Evolutionary conservation across 2,113 vertebrate species (phyloP), one percentile per base, ranked within the genome.

Genomic region (Coryphaenoides rupestris): DNA sequence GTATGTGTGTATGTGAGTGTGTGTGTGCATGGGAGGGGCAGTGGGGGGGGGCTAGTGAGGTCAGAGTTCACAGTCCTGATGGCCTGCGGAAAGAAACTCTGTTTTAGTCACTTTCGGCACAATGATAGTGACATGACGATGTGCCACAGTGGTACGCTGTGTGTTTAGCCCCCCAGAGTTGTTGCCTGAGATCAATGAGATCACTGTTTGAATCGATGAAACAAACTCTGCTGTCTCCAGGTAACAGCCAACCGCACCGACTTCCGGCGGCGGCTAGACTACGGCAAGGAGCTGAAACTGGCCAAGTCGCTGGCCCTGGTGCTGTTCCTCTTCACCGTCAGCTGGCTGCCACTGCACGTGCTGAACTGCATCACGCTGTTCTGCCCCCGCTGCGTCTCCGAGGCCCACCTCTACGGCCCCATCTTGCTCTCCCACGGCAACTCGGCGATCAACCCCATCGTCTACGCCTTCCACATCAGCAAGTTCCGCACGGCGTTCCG

Each of bases 401-500:
- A 33, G 24, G 86, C 76, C 69, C 82, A 96, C 40, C 89, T 88
- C 55, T 95, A 94, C 74, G 82, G 94, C 0, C 95, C 96, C 79
- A 96, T 99, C 88, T 91, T 98, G 79, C 93, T 99, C 69, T 94
- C 92, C 0, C 96, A 99, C 0, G 94, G 92, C 67, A 98, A 99
- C 84, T 99, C 96, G 0, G 94, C 95, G 19, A 96, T 98, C 92
- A 99, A 99, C 82, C 96, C 96, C 75, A 90, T 99, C 0, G 89
- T 99, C 69, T 99, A 99, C 0, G 95, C 96, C 24, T 98, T 99
- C 85, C 94, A 93, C 68, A 98, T 99, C 81, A 95, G 93, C 81
- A 98, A 96, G 85, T 99, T 99, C 76, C 91, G 90, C 62, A 92
- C 87, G 57, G 93, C 95, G 0, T 99, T 98, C 80, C 84, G 88